These are phyloP conservation scores for Adelphocoris suturalis DNA, from an alignment of 2,888 invertebrate genomes.

Conservation along the genomic window DNA sequence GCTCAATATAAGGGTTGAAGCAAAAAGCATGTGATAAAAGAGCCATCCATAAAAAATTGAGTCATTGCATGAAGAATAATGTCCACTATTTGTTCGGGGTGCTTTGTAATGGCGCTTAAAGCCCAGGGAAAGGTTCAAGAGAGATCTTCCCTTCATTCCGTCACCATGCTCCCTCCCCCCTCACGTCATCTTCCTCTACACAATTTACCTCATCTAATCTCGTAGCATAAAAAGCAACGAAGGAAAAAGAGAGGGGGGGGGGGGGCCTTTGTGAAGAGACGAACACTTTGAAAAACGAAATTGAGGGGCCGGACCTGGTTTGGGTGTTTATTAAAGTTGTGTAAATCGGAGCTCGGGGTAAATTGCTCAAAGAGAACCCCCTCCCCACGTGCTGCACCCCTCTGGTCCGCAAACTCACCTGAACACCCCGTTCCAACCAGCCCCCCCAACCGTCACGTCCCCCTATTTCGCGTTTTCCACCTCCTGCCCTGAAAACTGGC, in stretches of 20 bases:
- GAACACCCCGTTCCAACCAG: background rate
- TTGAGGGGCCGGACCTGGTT: conserved; percentile 66
- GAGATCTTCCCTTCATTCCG: conserved; percentile 54
- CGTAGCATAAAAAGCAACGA: conserved; percentile 53
- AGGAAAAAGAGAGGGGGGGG: background rate
- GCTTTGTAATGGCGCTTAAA: conserved; percentile 70
- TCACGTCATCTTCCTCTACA: conserved; percentile 40
- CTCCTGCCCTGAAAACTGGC: conserved; percentile 17
- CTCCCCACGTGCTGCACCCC: conserved; percentile 2
- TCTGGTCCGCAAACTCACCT: conserved; percentile 53
- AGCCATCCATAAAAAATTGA: conserved; percentile 70
- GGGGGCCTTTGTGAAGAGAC: conserved; percentile 60
- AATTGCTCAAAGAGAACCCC: conserved; percentile 68
- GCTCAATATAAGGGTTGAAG: conserved; percentile 48
- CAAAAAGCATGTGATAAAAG: conserved; percentile 67
- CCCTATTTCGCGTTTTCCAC: conserved; percentile 23
- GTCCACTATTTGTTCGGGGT: conserved; percentile 68
- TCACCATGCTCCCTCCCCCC: background rate
- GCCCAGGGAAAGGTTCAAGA: conserved; percentile 60
- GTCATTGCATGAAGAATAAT: conserved; percentile 70
- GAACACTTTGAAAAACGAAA: conserved; percentile 71
- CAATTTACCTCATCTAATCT: conserved; percentile 70
- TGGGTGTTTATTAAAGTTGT: conserved; percentile 71
- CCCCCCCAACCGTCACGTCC: background rate
- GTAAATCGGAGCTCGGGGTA: conserved; percentile 68